Conservation (phyloP, 2,888 invertebrate genomes). For the Chymomyza amoena region DNA sequence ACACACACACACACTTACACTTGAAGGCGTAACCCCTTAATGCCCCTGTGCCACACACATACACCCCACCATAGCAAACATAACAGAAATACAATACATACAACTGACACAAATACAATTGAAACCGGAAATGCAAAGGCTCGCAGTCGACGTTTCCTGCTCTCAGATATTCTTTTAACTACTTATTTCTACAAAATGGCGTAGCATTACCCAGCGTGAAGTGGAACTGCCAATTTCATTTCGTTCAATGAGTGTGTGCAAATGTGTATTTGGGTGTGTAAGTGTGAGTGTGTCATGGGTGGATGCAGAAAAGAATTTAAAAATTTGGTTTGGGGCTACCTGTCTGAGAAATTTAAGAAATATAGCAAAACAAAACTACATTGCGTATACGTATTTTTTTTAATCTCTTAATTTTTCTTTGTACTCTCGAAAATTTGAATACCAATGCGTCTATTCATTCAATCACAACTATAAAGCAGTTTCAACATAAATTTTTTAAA, state of each 20-base stretch:
- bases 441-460: too few species aligned
- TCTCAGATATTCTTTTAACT: not conserved
- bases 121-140: slow-evolving; percentile 54
- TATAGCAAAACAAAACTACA: too few species aligned
- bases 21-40: slow-evolving; percentile 2
- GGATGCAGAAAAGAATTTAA: too few species aligned
- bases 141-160: too few species aligned
- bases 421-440: too few species aligned
- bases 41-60: slow-evolving; percentile 7
- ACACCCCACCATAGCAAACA: slow-evolving; percentile 8
- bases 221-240: not conserved
- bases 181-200: not conserved
- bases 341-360: too few species aligned
- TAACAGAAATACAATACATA: not conserved
- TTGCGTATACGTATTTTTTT: too few species aligned
- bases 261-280: slow-evolving; percentile 11
- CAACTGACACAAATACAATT: slow-evolving; percentile 28
- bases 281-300: not conserved
- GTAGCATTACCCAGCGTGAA: slow-evolving; percentile 20
- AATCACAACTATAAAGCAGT: too few species aligned
- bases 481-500: too few species aligned
- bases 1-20: not conserved
- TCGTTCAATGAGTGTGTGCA: not conserved
- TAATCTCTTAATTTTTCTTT: too few species aligned
- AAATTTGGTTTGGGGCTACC: too few species aligned